Base-by-base conservation (phyloP, 2,888 invertebrate genomes). In the Acanthosepion lycidas region DNA sequence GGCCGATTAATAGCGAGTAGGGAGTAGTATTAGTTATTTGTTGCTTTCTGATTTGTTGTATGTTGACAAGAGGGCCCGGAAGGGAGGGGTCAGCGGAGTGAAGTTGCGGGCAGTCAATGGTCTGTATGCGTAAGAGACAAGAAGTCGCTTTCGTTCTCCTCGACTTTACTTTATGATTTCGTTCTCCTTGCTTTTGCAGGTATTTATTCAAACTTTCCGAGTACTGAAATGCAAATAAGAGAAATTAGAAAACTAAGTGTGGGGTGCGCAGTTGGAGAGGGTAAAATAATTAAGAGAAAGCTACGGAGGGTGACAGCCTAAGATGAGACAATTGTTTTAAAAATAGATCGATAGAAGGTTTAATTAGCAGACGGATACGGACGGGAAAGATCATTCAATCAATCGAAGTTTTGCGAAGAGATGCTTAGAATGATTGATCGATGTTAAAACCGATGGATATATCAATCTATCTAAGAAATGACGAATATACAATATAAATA, bases 11-110 rank as follows among this genome's bases (percentile, higher is more conserved):
- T n/a, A 78, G 78, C n/a, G 78, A 78, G 78, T 78, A 78, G 33
- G 78, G 78, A n/a, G 78, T 78, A 78, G 78, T 78, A 33, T 78
- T 78, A 78, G 78, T 78, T 78, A n/a, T 78, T 42, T 78, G 78
- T 78, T 12, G n/a, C 15, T 33, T 18, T 78, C n/a, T n/a, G 78
- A 78, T 78, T 78, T 78, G 78, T 64, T 64, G 64, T 64, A 64
- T 23, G 64, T 78, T 78, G 78, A 78, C 78, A 33, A 78, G 78
- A 64, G 78, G 78, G 33, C 33, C 78, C 33, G 5, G 78, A n/a
- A 5, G 78, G 78, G 78, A 78, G 78, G 42, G 78, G 78, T 78
- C 78, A 78, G 78, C 4, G 78, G 78, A 78, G 78, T 78, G 28
- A 78, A 78, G 28, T 64, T 23, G 64, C 23, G 64, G 64, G 64